Base-by-base conservation (phyloP, 2,888 invertebrate genomes). In the Zhengitettix transpicula region DNA sequence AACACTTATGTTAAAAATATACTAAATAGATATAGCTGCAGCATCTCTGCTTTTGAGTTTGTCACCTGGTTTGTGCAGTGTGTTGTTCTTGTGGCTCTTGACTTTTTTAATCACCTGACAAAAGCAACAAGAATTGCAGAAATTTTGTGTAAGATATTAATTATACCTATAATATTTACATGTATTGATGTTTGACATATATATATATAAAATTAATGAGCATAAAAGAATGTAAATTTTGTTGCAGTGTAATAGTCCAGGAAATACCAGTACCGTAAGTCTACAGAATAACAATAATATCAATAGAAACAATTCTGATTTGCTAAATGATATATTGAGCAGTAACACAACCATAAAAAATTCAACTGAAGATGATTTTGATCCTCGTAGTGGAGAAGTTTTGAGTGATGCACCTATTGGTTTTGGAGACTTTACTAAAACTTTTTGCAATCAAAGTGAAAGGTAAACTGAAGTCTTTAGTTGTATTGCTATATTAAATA, bases 371-470 rank as follows among this genome's bases (percentile, higher is more conserved):
- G 71, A 71, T 60, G 70, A 72, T 56, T 71, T 71, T 58, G 69
- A 71, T 65, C 71, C 70, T 40, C 65, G 71, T 47, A 67, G 66
- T 59, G 74, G 72, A 71, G 8, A 58, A 55, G 16, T 28, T 28
- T 28, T 28, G 28, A 60, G 58, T 54, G 78, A 78, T 63, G 65
- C 61, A 12, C 58, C 64, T 1, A 41, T 64, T 51, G 89, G 89
- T 61, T 90, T 90, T 71, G 89, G 89, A 0, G 88, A 89, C 73
- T 90, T 90, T 70, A 76, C 82, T 8, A 78, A 81, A 63, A 89
- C 85, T 0, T 89, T 89, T 71, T 77, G 75, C 28, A 28, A 28
- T 28, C 28, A 28, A 28, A 28, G 7, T 28, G 28, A 28, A 28
- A 28, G 28, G 28, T 28, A 28, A 28, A 28, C 2, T n/a, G 7